A percentile compares a stretch with the other conserved stretches of the same genome.
Evolutionary conservation across 2,888 invertebrate genomes (phyloP).

Genomic region (Pristionchus mayeri): DNA sequence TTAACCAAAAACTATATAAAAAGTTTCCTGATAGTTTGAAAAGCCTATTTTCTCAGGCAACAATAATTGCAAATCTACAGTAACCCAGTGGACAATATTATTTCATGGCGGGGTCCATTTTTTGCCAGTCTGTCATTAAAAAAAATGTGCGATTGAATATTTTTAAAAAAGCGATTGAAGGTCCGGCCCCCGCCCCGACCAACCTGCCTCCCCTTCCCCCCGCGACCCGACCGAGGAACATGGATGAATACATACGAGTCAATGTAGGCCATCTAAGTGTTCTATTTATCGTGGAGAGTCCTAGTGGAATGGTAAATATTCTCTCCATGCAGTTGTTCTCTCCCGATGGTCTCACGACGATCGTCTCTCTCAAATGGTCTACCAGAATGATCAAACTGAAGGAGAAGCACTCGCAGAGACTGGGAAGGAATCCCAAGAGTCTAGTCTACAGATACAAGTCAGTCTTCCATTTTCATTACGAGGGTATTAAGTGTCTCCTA

Average conservation of each 20-base stretch:
- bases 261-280: not conserved
- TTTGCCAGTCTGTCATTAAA: no score
- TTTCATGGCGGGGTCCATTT: no score
- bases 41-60: no score
- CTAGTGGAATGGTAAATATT: not conserved
- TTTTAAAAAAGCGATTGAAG: no score
- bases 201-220: not conserved
- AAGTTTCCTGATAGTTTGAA: no score
- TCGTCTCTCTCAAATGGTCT: conserved; percentile 42
- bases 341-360: conserved; percentile 47
- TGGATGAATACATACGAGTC: conserved; percentile 37
- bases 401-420: conserved; percentile 42
- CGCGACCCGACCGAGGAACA: not conserved
- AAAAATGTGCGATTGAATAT: no score
- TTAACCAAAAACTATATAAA: no score
- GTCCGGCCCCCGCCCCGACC: conserved; percentile 7
- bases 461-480: not conserved
- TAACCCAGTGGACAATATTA: no score
- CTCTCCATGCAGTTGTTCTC: conserved; percentile 32
- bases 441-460: conserved; percentile 49
- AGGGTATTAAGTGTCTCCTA: not conserved
- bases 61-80: no score
- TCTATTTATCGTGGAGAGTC: not conserved
- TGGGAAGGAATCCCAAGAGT: conserved; percentile 14
- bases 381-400: conserved; percentile 49